Base-by-base conservation (phyloP, 2,113 vertebrate species). In the Chamaea fasciata region DNA sequence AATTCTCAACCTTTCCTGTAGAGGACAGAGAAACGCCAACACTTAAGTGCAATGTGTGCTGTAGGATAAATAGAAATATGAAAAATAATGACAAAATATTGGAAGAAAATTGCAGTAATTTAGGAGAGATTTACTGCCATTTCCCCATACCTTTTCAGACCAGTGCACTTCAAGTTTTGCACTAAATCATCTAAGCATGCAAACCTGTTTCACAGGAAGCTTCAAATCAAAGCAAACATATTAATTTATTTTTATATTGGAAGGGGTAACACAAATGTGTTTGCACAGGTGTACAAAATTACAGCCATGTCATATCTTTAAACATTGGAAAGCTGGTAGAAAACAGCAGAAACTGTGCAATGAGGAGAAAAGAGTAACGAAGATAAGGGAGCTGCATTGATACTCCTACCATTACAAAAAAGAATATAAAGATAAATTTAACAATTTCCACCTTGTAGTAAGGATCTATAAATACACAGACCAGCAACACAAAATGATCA, bases 201-300 rank as follows among this genome's bases (percentile, higher is more conserved):
- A 92, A 92, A 73, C n/a, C 17, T 27, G 42, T 81, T 92, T 83
- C 53, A 89, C 50, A 87, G 68, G 68, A 95, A 95, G 42, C 68
- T 80, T 89, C 73, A 83, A 90, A 94, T 91, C 67, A 87, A 95
- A 86, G 83, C 68, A 86, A 92, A 83, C 60, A 41, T 50, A 87
- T 41, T 86, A 7, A 83, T 76, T 90, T 85, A 23, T 65, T 95
- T 90, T 90, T 91, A 65, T 70, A 77, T 7, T 85, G 67, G 68
- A 95, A 82, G 31, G 28, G 20, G 17, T 65, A 83, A 65, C 22
- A 65, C 22, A 77, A 83, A 76, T 41, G 33, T 92, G 90, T 92
- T 90, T 95, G 46, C 39, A 83, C 89, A 95, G 81, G 88, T 88
- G 82, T 33, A 78, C 42, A 79, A 78, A 92, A 83, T 71, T 79